Evolutionary conservation across 2,113 vertebrate genomes (phyloP).

Genomic region (Phodopus roborovskii): DNA sequence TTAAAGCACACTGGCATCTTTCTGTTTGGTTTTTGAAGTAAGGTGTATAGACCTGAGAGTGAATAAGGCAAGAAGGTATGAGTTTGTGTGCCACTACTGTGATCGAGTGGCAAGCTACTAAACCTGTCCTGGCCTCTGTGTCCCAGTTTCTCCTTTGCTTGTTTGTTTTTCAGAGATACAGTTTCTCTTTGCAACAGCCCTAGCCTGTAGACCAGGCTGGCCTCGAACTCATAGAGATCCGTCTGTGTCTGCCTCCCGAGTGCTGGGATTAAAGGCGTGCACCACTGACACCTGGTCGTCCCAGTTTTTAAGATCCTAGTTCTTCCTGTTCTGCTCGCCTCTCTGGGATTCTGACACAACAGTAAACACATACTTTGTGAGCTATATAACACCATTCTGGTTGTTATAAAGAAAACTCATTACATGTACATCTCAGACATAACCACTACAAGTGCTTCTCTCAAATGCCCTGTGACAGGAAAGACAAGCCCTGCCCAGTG

Average conservation of each 20-base stretch:
- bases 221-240: background rate
- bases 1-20: background rate
- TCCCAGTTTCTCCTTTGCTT: background rate
- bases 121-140: background rate
- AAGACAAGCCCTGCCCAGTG: background rate
- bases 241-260: background rate
- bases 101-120: background rate
- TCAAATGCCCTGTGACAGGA: background rate
- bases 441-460: background rate
- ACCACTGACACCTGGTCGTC: no score
- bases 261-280: background rate
- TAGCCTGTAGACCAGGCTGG: background rate
- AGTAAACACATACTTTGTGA: background rate
- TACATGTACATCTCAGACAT: background rate
- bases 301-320: background rate
- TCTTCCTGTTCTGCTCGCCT: background rate
- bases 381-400: background rate
- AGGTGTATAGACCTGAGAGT: background rate
- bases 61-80: background rate
- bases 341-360: background rate
- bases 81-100: background rate
- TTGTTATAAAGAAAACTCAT: background rate
- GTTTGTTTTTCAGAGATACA: background rate
- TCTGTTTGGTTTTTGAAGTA: background rate
- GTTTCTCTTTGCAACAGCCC: background rate